Conservation (phyloP, 2,797 vertebrate species). For the Telmatherina bonti region DNA sequence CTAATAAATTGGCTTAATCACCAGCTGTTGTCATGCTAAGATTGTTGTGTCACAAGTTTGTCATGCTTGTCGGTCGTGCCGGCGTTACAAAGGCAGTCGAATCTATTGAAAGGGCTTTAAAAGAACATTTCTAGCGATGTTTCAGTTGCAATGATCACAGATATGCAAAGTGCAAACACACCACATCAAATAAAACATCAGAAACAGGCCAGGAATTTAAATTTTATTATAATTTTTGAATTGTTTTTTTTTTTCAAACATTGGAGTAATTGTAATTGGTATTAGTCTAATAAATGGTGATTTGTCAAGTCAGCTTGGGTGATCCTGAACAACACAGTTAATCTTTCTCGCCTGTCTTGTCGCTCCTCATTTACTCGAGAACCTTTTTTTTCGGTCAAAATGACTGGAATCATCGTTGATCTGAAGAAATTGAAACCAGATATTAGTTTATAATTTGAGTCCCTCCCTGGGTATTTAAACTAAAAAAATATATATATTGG, state of each 20-base stretch:
- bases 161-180: slow-evolving; percentile 12
- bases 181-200: slow-evolving; percentile 31
- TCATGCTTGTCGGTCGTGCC: slow-evolving; percentile 80
- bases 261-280: slow-evolving; percentile 42
- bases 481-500: slow-evolving; percentile 18
- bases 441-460: slow-evolving; percentile 42
- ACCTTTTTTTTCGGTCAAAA: slow-evolving; percentile 74
- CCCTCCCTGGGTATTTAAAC: slow-evolving; percentile 47
- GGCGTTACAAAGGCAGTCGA: slow-evolving; percentile 64
- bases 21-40: slow-evolving; percentile 80
- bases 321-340: slow-evolving; percentile 37
- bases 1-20: slow-evolving; percentile 82
- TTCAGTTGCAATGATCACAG: slow-evolving; percentile 27
- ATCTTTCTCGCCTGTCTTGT: slow-evolving; percentile 26
- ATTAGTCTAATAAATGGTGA: slow-evolving; percentile 38
- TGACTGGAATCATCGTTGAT: slow-evolving; percentile 68
- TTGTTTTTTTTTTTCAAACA: slow-evolving; percentile 38
- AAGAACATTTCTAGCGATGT: slow-evolving; percentile 27
- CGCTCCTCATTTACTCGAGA: slow-evolving; percentile 61
- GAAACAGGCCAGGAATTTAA: slow-evolving; percentile 44
- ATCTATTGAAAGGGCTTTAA: slow-evolving; percentile 49
- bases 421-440: slow-evolving; percentile 68
- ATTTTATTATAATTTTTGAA: slow-evolving; percentile 74
- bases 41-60: slow-evolving; percentile 80
- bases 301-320: slow-evolving; percentile 29